Evolutionary conservation across 2,113 vertebrate species (phyloP).

Genomic region (Gadus macrocephalus): DNA sequence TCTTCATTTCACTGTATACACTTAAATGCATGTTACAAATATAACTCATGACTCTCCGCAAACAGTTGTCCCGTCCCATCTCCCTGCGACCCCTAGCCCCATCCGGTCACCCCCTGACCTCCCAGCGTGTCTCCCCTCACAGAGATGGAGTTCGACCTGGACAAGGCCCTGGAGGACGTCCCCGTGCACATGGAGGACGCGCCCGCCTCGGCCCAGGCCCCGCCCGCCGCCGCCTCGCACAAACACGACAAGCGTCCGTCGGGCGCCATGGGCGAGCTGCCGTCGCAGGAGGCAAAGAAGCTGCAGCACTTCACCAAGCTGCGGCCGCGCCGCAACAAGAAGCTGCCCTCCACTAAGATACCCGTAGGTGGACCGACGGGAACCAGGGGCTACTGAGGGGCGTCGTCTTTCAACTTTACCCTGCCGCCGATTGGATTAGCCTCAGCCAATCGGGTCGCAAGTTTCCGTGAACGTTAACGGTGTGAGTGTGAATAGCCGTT

Average conservation of each 20-base stretch:
- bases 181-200: conserved; percentile 85
- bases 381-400: no score
- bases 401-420: no score
- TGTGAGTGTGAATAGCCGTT: no score
- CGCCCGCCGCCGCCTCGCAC: conserved; percentile 19
- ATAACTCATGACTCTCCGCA: no score
- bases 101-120: conserved; percentile 8
- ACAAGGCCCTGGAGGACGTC: conserved; percentile 92
- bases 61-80: no score
- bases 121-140: not conserved
- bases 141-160: conserved; percentile 99
- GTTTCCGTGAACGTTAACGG: no score
- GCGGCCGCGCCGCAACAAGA: conserved; percentile 89
- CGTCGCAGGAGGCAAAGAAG: conserved; percentile 91
- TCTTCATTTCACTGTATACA: no score
- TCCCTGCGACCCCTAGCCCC: not conserved
- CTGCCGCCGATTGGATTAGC: no score
- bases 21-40: no score
- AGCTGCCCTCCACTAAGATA: conserved; percentile 83
- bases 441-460: no score
- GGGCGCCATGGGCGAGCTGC: conserved; percentile 81
- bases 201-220: conserved; percentile 56
- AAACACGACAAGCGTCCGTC: conserved; percentile 76
- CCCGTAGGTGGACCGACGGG: conserved; percentile 74
- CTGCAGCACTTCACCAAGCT: conserved; percentile 95